Conservation (phyloP, 2,888 invertebrate genomes). For the Rotaria macrura region DNA sequence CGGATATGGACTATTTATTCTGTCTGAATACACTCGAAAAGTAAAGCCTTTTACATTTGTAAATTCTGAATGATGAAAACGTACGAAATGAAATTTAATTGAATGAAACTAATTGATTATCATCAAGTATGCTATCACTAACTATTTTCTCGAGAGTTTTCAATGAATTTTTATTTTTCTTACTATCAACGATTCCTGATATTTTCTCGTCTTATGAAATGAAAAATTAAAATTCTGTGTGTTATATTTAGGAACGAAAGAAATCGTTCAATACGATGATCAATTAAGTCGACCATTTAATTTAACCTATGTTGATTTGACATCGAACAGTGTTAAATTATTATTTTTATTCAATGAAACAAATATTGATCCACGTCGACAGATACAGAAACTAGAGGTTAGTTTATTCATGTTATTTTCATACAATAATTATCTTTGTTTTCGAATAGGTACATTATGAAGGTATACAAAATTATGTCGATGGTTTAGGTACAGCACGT, state of each 20-base stretch:
- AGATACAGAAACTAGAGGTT: not conserved
- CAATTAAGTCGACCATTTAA: not conserved
- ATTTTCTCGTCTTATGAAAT: no score
- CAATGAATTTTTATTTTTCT: no score
- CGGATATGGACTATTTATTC: no score
- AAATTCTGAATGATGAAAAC: no score
- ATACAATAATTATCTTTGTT: not conserved
- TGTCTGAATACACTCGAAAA: no score
- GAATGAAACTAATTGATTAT: no score
- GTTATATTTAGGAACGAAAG: not conserved
- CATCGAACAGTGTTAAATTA: not conserved
- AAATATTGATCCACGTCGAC: not conserved
- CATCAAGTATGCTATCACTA: no score
- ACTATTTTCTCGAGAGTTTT: no score
- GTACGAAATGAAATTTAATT: no score
- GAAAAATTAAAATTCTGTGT: not conserved
- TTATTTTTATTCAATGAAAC: not conserved
- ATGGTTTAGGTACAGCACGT: not conserved
- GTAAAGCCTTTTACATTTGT: no score
- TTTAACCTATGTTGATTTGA: not conserved
- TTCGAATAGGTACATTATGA: not conserved
- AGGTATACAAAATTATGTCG: slow-evolving; percentile 10
- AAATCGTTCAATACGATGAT: not conserved
- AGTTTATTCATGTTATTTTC: not conserved
- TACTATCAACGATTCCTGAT: no score